Evolutionary conservation across 2,113 vertebrate genomes (phyloP).

Genomic region (Salvator merianae): DNA sequence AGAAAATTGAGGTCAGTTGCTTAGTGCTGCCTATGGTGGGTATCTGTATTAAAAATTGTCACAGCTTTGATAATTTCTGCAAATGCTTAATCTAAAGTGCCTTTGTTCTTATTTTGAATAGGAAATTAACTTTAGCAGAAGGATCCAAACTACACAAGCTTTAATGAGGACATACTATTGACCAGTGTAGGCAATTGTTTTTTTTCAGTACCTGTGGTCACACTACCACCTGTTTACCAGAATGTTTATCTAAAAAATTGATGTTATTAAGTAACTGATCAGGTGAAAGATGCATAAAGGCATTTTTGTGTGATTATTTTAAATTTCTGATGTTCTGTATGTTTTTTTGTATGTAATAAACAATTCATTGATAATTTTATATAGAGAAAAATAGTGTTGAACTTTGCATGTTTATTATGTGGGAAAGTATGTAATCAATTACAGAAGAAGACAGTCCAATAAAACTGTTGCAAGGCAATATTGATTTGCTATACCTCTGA

Average conservation of each 20-base stretch:
- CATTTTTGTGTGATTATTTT: not conserved
- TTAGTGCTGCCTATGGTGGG: not conserved
- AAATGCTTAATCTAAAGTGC: not conserved
- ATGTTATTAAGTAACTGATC: not conserved
- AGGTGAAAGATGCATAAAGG: not conserved
- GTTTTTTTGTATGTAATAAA: not conserved
- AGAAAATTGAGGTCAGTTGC: not conserved
- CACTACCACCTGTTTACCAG: not conserved
- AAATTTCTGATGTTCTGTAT: not conserved
- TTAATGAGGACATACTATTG: not conserved
- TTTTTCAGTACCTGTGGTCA: not conserved
- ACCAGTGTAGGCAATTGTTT: not conserved
- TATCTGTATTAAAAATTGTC: not conserved
- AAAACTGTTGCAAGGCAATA: not conserved
- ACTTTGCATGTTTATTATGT: not conserved
- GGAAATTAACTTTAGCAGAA: not conserved
- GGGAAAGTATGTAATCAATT: not conserved
- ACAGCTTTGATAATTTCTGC: not conserved
- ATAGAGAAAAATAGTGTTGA: not conserved
- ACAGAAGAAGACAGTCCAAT: not conserved
- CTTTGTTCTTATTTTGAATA: not conserved
- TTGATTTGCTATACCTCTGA: not conserved
- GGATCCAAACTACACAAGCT: not conserved
- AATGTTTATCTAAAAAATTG: not conserved
- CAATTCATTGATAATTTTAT: not conserved